Evolutionary conservation across 2,888 invertebrate species (phyloP).

Genomic region (Aspidiotus destructor): DNA sequence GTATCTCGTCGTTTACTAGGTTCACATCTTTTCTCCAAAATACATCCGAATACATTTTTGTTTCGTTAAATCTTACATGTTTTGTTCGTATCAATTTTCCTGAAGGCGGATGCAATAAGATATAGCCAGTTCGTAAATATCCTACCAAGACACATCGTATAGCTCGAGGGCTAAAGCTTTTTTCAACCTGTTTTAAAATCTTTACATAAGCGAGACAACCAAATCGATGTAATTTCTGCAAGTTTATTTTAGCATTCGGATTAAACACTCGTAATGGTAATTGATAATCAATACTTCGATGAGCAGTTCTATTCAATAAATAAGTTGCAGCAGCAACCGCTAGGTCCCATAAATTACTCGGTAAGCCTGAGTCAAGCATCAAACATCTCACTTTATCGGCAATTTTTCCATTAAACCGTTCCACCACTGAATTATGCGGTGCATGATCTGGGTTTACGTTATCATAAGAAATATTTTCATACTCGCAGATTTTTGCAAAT

Average conservation of each 20-base stretch:
- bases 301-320: slow-evolving; percentile 2
- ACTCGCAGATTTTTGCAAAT: no score
- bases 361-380: slow-evolving; percentile 1
- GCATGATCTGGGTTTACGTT: no score
- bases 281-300: not conserved
- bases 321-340: slow-evolving; percentile 6
- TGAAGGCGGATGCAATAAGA: not conserved
- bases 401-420: no score
- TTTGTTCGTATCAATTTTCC: not conserved
- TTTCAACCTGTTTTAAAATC: not conserved
- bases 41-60: not conserved
- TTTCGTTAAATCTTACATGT: slow-evolving; percentile 5
- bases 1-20: no score
- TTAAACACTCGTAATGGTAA: not conserved
- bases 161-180: not conserved
- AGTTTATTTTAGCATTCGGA: not conserved
- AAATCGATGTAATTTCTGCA: not conserved
- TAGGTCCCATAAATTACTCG: not conserved
- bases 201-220: not conserved
- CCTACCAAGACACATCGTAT: not conserved
- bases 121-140: not conserved
- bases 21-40: not conserved
- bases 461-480: no score
- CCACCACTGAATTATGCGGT: no score
- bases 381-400: not conserved